Evolutionary conservation across 2,888 invertebrate species (phyloP).

Genomic region (Octodonta nipae): DNA sequence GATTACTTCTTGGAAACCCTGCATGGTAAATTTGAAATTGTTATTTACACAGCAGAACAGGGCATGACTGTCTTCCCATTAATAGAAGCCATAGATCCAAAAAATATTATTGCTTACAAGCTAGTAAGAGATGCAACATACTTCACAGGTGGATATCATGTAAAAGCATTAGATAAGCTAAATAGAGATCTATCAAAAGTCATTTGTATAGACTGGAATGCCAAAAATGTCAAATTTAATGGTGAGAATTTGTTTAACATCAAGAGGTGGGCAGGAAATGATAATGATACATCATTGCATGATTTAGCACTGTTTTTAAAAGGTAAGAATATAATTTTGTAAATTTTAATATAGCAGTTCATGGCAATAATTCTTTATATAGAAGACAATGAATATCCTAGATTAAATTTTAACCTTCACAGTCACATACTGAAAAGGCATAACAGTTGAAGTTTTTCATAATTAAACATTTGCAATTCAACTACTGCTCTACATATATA

Average conservation of each 20-base stretch:
- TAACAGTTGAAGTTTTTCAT: too few relatives aligned
- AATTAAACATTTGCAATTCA: too few relatives aligned
- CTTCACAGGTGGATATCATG: conserved; percentile 85
- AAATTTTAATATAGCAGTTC: too few relatives aligned
- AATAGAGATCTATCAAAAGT: conserved; percentile 78
- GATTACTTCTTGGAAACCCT: conserved; percentile 76
- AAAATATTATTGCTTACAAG: conserved; percentile 75
- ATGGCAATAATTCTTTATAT: too few relatives aligned
- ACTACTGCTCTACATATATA: too few relatives aligned
- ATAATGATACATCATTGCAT: conserved; percentile 75
- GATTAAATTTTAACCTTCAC: too few relatives aligned
- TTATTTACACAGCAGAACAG: conserved; percentile 90
- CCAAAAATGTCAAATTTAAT: conserved; percentile 71
- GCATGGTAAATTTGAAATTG: conserved; percentile 72
- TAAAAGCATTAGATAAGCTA: conserved; percentile 76
- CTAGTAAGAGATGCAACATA: conserved; percentile 90
- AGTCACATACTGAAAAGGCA: too few relatives aligned
- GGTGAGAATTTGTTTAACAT: conserved; percentile 77
- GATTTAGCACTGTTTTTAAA: conserved; percentile 62
- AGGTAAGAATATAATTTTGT: conserved; percentile 16
- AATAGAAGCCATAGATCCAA: conserved; percentile 82
- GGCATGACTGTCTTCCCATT: conserved; percentile 92
- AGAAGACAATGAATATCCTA: too few relatives aligned
- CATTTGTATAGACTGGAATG: conserved; percentile 91
- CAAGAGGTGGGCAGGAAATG: conserved; percentile 84